These are phyloP conservation scores for Enteromius anoplus DNA, from an alignment of 2,797 vertebrate species.

Conservation along the genomic window DNA sequence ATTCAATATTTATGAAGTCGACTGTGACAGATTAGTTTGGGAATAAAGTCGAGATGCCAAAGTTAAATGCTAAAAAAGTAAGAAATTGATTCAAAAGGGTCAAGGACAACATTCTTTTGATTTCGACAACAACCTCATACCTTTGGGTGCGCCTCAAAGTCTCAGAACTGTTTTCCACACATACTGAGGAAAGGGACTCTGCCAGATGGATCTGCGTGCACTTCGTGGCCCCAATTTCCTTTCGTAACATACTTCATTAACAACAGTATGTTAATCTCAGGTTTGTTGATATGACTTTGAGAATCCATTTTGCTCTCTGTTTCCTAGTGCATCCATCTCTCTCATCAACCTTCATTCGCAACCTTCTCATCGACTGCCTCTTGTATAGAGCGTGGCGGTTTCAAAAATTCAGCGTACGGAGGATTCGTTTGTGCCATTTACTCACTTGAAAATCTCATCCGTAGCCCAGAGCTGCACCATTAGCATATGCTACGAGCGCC, in stretches of 20 bases:
- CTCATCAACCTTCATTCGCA: slow-evolving; percentile 28
- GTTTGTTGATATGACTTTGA: slow-evolving; percentile 34
- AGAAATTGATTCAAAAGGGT: neutral
- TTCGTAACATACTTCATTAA: slow-evolving; percentile 43
- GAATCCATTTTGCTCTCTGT: slow-evolving; percentile 20
- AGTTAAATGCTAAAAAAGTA: neutral
- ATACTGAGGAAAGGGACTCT: slow-evolving; percentile 1
- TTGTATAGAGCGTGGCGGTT: slow-evolving; percentile 41
- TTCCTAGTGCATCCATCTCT: slow-evolving; percentile 10
- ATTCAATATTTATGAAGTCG: slow-evolving; percentile 14
- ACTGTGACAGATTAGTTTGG: neutral
- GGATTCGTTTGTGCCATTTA: slow-evolving; percentile 43
- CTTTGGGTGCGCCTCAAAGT: neutral
- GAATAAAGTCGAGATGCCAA: neutral
- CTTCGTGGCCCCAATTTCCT: slow-evolving; percentile 41
- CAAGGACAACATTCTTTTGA: slow-evolving; percentile 15
- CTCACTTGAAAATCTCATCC: slow-evolving; percentile 46
- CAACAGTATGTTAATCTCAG: slow-evolving; percentile 42
- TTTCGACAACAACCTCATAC: neutral
- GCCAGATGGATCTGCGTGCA: slow-evolving; percentile 28
- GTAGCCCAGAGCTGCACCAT: slow-evolving; percentile 46
- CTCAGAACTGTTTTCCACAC: slow-evolving; percentile 17
- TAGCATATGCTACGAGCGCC: slow-evolving; percentile 32
- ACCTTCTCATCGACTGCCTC: slow-evolving; percentile 38
- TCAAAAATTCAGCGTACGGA: neutral